Base-by-base conservation (phyloP, 2,797 vertebrate species). In the Enteromius mattozi region DNA sequence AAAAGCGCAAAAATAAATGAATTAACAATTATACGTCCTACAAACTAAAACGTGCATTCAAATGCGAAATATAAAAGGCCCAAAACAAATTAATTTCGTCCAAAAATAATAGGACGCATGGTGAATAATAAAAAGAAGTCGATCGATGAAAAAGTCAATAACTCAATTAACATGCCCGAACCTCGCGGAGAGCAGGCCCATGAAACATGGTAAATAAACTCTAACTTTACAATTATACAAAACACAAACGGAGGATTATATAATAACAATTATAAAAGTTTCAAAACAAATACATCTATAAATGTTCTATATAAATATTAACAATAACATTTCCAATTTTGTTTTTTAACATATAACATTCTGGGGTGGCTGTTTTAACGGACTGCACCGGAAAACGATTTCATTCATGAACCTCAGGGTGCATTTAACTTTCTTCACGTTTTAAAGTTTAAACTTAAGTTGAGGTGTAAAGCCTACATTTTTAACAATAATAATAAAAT, bases 101-200 rank as follows among this genome's bases (percentile, higher is more conserved):
- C 33, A 56, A 74, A 71, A 76, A 76, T 81, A 77, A 81, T 47
- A 81, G 35, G 74, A 77, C 71, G 79, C 79, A 59, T 21, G 51
- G 80, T 82, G 77, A 87, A 85, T 80, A 74, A 82, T 85, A 59
- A 84, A 88, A 74, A 85, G 86, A 75, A 81, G 56, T 79, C 80
- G 86, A 87, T 87, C 88, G 72, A 81, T 80, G 80, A 71, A 75
- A 76, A 85, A 88, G 86, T 87, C 88, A 88, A 87, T 83, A 88
- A 87, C 82, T 87, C 86, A 85, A 88, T 88, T 87, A 88, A 87
- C 83, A 63, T 88, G 86, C 66, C 77, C 71, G 45, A 87, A 76
- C 74, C 78, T 68, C 72, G 70, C 74, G 66, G 66, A 81, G 83
- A 81, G 59, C 74, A 81, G 78, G 70, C 51, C 30, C 49, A 74